phyloP scores from a whole-genome alignment of 2,113 vertebrate genomes.

The Dissostichus mawsoni region DNA sequence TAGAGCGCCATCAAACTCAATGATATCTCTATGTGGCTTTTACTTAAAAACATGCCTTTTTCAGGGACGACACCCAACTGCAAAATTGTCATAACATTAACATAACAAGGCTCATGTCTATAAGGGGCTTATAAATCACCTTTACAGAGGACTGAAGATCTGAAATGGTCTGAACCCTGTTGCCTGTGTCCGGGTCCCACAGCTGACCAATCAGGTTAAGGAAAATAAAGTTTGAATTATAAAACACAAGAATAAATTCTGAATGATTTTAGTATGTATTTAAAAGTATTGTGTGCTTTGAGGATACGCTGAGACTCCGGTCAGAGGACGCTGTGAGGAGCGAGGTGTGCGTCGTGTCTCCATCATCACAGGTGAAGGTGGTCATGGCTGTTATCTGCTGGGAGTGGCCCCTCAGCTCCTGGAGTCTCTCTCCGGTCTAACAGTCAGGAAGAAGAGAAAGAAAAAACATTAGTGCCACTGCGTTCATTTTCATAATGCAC shows the following conservation, averaged over 20 bases:
- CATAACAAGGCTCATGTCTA: background rate
- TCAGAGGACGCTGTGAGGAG: slow-evolving; percentile 95
- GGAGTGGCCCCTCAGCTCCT: slow-evolving; percentile 91
- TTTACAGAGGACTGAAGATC: slow-evolving; percentile 95
- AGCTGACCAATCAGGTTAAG: slow-evolving; percentile 84
- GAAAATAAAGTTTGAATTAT: slow-evolving; percentile 16
- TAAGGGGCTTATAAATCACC: slow-evolving; percentile 76
- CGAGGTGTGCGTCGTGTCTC: slow-evolving; percentile 71
- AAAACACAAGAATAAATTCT: background rate
- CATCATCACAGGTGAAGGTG: slow-evolving; percentile 78
- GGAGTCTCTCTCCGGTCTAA: slow-evolving; percentile 93
- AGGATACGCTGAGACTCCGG: slow-evolving; percentile 95
- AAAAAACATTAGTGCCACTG: slow-evolving; percentile 21
- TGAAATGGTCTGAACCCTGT: slow-evolving; percentile 88
- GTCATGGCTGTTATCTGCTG: slow-evolving; percentile 94
- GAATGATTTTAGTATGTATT: background rate
- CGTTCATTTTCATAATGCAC: background rate
- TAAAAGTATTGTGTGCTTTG: background rate
- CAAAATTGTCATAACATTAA: background rate
- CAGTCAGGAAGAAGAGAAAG: background rate
- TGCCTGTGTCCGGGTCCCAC: slow-evolving; percentile 91
- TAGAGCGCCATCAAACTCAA: no score
- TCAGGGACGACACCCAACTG: background rate
- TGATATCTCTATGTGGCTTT: background rate
- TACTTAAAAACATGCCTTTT: background rate